phyloP scores from a whole-genome alignment of 1,140 invertebrate species.

The Battus philenor region DNA sequence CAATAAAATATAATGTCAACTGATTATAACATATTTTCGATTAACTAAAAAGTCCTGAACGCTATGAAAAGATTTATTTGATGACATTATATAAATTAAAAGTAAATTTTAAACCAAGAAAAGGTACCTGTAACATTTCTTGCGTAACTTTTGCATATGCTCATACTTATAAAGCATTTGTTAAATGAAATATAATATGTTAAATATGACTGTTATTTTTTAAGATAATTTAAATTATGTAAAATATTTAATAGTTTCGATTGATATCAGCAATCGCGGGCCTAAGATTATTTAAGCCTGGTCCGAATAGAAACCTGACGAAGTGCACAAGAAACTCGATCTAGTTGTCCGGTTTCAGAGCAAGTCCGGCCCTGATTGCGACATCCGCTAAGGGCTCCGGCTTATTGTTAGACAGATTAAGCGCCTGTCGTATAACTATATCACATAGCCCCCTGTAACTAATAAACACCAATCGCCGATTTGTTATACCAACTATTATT shows the following conservation, averaged over 20 bases:
- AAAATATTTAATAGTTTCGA: not conserved
- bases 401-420: slow-evolving; percentile 12
- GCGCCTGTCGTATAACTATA: slow-evolving; percentile 4
- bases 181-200: no score
- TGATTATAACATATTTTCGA: no score
- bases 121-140: no score
- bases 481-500: not conserved
- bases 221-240: not conserved
- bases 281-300: not conserved
- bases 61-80: no score
- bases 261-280: not conserved
- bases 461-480: not conserved
- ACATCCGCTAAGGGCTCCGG: slow-evolving; percentile 6
- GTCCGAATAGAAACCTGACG: slow-evolving; percentile 11
- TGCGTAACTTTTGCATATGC: no score
- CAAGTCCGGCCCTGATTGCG: slow-evolving; percentile 7
- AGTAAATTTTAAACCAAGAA: no score
- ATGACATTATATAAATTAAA: no score
- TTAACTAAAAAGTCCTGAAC: no score
- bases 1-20: no score
- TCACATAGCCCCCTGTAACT: not conserved
- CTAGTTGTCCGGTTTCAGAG: slow-evolving; percentile 15
- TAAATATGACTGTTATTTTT: not conserved
- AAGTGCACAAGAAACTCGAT: slow-evolving; percentile 19
- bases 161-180: no score